Evolutionary conservation across 2,113 vertebrate genomes (phyloP).

Genomic region (Chlorodrepanis virens): DNA sequence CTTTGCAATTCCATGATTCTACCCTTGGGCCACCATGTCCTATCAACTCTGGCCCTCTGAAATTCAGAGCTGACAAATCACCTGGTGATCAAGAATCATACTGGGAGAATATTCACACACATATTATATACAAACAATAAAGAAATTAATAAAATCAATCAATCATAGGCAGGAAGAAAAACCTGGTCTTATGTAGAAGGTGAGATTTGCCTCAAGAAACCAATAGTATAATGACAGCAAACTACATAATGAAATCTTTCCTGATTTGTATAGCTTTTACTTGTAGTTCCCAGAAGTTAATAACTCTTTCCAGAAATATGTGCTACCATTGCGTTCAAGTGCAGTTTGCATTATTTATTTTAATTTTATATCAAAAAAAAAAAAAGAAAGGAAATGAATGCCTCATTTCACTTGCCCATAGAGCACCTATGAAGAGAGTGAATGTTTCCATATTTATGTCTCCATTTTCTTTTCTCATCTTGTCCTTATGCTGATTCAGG

Average conservation of each 20-base stretch:
- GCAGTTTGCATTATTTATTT: neutral
- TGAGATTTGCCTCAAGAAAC: neutral
- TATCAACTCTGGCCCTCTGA: neutral
- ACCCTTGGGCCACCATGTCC: neutral
- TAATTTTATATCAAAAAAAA: neutral
- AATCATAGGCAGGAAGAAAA: neutral
- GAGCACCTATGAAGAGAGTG: neutral
- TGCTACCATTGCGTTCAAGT: neutral
- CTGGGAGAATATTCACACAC: neutral
- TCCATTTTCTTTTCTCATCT: neutral
- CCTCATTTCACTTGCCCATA: neutral
- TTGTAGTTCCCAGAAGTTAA: neutral
- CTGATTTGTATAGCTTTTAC: neutral
- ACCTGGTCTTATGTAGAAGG: neutral
- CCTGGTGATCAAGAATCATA: neutral
- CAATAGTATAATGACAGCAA: neutral
- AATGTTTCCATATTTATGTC: neutral
- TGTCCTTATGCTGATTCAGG: neutral
- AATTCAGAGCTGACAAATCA: neutral
- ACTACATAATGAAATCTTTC: neutral
- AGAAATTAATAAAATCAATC: neutral
- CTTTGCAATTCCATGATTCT: neutral
- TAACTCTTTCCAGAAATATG: neutral
- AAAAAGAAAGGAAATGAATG: neutral
- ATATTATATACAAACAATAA: neutral